Evolutionary conservation across 2,797 vertebrate species (phyloP), one percentile per base, ranked within the genome.

Genomic region (Sebastolobus altivelis): DNA sequence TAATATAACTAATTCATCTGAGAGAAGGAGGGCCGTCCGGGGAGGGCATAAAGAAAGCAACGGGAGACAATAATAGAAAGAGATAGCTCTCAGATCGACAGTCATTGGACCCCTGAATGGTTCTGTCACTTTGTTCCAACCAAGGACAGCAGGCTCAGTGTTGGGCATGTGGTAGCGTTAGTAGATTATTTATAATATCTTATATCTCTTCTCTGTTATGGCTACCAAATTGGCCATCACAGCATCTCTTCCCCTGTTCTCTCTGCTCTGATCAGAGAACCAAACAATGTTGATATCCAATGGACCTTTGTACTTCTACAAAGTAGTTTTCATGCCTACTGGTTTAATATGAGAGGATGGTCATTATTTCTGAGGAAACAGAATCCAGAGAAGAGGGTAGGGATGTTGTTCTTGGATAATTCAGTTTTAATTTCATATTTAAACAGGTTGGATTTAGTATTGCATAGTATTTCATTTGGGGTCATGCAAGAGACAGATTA

Each of bases 1-100:
- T 94, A 95, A 95, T 96, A 93, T 74, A 74, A 92, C 87, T 95
- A 93, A 96, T 95, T 95, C 85, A 94, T 94, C 79, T 92, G 87
- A 93, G 77, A 72, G 58, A 77, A 29, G 37, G 67, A 52, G 60
- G 70, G 43, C 73, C 80, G 40, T 86, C 75, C 31, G 65, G 60
- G 70, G 63, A 70, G 55, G 33, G 14, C 27, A 71, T 65, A 49
- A 70, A 13, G 63, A 69, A 62, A 54, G 72, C 55, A 68, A 49
- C 38, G 68, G 68, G 66, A 89, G 79, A 65, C 69, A 77, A 59
- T 82, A 52, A 75, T 27, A 60, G 76, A 80, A 29, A 73, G 58
- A 79, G 67, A 75, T 20, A 61, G 65, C 77, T 75, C 77, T 83
- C 67, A 79, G 84, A 88, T 83, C 80, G 72, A 74, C 52, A 62